Percentiles rank a stretch among this genome's conserved stretches.
Conservation (phyloP, 2,888 invertebrate species). For the Dryadula phaetusa region DNA sequence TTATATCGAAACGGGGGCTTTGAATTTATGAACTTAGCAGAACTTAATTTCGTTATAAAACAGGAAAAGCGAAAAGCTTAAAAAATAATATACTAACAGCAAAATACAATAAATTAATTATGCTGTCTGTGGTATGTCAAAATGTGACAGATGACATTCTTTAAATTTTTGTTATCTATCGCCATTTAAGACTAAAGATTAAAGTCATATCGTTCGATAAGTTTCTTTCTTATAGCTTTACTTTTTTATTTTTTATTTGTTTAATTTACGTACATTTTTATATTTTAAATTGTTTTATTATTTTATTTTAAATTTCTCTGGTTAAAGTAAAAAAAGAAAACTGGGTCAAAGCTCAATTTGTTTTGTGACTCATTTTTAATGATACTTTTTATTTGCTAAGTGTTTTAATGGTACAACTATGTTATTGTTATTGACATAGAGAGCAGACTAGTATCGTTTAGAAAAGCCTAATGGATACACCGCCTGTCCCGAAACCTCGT, state of each 20-base stretch:
- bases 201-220: conserved; percentile 13
- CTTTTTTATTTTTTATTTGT: conserved; percentile 17
- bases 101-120: too few relatives aligned
- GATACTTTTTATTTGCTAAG: conserved; percentile 40
- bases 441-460: conserved; percentile 22
- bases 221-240: neutral
- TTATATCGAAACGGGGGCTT: too few relatives aligned
- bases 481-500: conserved; percentile 76
- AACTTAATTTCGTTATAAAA: too few relatives aligned
- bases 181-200: conserved; percentile 8
- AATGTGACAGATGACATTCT: conserved; percentile 14
- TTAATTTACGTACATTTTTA: neutral
- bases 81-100: too few relatives aligned
- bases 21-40: too few relatives aligned
- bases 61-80: too few relatives aligned
- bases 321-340: neutral
- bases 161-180: conserved; percentile 13
- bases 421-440: conserved; percentile 39
- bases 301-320: neutral
- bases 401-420: conserved; percentile 39
- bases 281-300: conserved; percentile 1
- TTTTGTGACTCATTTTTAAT: conserved; percentile 46
- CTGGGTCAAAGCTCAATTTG: conserved; percentile 29
- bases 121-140: neutral
- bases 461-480: conserved; percentile 64